Percentiles rank a stretch among this genome's conserved stretches.
Evolutionary conservation across 1,140 invertebrate genomes (phyloP).

Genomic region (Bombus waltoni): DNA sequence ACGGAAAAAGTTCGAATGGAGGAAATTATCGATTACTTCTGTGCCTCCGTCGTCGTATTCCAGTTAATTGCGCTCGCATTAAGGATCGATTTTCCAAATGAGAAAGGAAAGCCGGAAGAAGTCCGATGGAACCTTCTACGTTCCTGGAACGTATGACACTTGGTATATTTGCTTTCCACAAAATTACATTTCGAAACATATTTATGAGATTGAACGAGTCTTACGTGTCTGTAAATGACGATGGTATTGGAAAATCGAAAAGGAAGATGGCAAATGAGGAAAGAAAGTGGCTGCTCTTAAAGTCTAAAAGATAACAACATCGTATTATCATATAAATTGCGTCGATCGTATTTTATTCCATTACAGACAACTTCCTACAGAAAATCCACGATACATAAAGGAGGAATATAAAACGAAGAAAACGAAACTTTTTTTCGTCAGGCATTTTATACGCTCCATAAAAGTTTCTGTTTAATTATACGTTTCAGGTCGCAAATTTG

Average conservation of each 20-base stretch:
- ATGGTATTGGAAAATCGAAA: not conserved
- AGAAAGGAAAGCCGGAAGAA: not conserved
- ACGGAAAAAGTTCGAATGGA: not conserved
- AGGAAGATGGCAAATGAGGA: not conserved
- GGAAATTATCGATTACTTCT: constrained; percentile 30
- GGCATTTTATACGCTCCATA: not conserved
- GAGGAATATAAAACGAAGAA: too few species aligned
- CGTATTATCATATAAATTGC: constrained; percentile 41
- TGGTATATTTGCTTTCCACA: not conserved
- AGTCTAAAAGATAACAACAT: not conserved
- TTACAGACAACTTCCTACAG: too few species aligned
- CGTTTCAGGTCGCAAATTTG: not conserved
- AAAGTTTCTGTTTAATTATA: not conserved
- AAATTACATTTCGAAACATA: not conserved
- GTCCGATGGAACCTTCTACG: too few species aligned
- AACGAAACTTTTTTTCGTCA: too few species aligned
- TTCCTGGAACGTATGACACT: not conserved
- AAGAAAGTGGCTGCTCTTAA: not conserved
- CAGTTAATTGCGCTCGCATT: constrained; percentile 31
- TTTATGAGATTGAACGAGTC: not conserved
- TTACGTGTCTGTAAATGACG: not conserved
- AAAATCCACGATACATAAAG: not conserved
- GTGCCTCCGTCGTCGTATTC: not conserved
- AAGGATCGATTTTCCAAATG: not conserved
- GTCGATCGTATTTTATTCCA: constrained; percentile 1